Percentiles rank a stretch among this genome's conserved stretches.
phyloP scores from a whole-genome alignment of 2,888 invertebrate species.

The Brachyptera risi region DNA sequence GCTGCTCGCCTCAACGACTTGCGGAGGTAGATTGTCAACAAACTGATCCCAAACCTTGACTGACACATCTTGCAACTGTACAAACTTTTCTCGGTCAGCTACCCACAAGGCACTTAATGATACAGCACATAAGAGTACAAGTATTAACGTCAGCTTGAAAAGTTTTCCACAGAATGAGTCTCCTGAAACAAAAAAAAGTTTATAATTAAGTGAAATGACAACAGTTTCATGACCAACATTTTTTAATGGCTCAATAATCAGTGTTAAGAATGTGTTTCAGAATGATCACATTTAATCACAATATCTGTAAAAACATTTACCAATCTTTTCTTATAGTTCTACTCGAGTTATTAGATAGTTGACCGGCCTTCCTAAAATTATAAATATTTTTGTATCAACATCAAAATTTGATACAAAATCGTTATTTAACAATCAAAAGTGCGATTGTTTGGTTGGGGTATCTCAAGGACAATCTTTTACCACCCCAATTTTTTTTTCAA shows the following conservation, averaged over 20 bases:
- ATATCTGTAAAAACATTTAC: no score
- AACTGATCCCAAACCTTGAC: background rate
- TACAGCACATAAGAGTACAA: background rate
- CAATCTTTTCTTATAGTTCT: no score
- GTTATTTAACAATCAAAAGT: no score
- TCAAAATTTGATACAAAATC: no score
- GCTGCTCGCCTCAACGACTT: background rate
- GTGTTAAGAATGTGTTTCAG: no score
- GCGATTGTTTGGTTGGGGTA: no score
- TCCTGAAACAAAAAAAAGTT: background rate
- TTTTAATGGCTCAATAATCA: background rate
- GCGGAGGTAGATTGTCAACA: background rate
- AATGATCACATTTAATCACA: no score
- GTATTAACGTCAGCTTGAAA: background rate
- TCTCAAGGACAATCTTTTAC: no score
- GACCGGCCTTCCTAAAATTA: no score
- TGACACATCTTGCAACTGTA: background rate
- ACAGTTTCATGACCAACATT: background rate
- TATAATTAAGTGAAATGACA: background rate
- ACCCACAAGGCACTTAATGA: background rate
- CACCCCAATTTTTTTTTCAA: no score
- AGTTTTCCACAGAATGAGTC: background rate
- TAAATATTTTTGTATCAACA: no score
- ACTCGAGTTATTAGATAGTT: no score
- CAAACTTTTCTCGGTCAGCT: background rate